phyloP scores from a whole-genome alignment of 1,140 invertebrate species.

The Scaptomyza graminum region DNA sequence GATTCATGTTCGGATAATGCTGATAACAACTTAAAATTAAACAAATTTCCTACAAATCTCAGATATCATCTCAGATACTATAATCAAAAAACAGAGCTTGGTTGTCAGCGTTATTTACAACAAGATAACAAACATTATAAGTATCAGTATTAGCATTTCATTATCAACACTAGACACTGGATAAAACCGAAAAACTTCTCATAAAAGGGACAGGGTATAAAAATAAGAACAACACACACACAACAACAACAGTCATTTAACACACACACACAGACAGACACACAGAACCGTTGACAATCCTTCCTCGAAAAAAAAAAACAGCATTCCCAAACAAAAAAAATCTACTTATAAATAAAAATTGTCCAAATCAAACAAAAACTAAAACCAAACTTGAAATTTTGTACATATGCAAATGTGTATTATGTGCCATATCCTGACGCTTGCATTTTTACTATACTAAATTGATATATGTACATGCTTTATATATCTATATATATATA shows the following conservation, averaged over 20 bases:
- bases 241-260: constrained; percentile 39
- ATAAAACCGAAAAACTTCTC: constrained; percentile 23
- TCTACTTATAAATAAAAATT: constrained; percentile 28
- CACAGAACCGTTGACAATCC: constrained; percentile 72
- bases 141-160: constrained; percentile 44
- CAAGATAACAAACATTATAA: background rate
- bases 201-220: constrained; percentile 35
- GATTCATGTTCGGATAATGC: constrained; percentile 1
- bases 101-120: constrained; percentile 28
- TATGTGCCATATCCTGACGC: constrained; percentile 79
- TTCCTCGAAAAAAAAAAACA: constrained; percentile 34
- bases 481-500: constrained; percentile 14
- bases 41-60: constrained; percentile 19
- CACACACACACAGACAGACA: constrained; percentile 45
- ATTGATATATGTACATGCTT: constrained; percentile 22
- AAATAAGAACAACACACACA: constrained; percentile 42
- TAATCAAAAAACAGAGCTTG: constrained; percentile 42
- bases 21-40: constrained; percentile 21
- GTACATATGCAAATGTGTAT: constrained; percentile 73
- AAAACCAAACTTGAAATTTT: constrained; percentile 22
- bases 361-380: constrained; percentile 20
- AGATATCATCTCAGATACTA: constrained; percentile 13
- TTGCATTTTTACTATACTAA: constrained; percentile 69
- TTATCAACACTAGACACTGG: constrained; percentile 10
- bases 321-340: constrained; percentile 26